phyloP scores from a whole-genome alignment of 2,113 vertebrate genomes.

The Puma concolor region DNA sequence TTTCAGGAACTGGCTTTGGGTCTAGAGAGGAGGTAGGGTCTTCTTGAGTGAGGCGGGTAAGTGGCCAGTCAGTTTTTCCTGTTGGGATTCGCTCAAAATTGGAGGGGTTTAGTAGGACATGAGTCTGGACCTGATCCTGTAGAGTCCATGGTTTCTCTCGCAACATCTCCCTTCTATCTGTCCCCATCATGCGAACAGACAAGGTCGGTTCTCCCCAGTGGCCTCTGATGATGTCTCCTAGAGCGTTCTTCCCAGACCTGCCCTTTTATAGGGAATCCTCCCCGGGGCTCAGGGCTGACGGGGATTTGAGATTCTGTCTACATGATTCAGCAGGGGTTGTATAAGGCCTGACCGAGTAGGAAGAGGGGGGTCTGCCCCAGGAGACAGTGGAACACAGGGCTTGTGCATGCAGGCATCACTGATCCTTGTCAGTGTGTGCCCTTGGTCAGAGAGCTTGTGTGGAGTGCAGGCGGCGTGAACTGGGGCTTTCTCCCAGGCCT shows the following conservation, averaged over 20 bases:
- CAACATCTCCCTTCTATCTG: not conserved
- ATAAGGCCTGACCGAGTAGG: not conserved
- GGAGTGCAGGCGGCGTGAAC: not conserved
- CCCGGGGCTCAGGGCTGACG: not conserved
- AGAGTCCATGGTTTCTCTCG: constrained; percentile 43
- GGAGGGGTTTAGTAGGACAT: not conserved
- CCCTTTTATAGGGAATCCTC: not conserved
- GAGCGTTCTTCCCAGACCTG: not conserved
- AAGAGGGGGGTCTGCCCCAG: not conserved
- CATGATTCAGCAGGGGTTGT: not conserved
- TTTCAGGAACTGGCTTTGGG: not conserved
- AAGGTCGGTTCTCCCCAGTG: not conserved
- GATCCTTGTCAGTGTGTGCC: no score
- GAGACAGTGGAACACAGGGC: not conserved
- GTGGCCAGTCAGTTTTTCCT: not conserved
- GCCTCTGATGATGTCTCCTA: not conserved
- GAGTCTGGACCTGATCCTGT: not conserved
- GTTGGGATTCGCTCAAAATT: not conserved
- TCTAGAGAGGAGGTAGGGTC: not conserved
- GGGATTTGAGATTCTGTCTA: not conserved
- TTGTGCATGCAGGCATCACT: accelerated
- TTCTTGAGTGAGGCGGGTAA: not conserved
- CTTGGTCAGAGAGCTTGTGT: not conserved
- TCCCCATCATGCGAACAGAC: accelerated
- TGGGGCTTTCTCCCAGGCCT: not conserved